phyloP scores from a whole-genome alignment of 2,797 vertebrate genomes.

The Semotilus atromaculatus region DNA sequence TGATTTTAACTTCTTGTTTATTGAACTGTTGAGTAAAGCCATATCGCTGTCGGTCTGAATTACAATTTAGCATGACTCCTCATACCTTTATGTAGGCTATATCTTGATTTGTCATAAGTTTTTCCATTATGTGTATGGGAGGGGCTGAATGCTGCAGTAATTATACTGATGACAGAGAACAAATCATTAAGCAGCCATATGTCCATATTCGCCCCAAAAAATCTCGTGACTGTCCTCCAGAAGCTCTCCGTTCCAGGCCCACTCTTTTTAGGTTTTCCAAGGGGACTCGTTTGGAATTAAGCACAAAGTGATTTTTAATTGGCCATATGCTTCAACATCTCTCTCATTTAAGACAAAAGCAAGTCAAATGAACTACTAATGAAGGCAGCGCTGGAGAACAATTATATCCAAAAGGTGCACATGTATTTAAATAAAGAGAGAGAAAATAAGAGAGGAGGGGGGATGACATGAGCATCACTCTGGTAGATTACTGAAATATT shows the following conservation, averaged over 20 bases:
- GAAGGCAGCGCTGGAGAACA: conserved; percentile 60
- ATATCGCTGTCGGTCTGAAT: no score
- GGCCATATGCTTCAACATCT: conserved; percentile 74
- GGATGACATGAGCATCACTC: background rate
- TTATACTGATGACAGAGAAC: conserved; percentile 64
- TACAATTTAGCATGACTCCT: background rate
- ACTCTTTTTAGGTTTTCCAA: conserved; percentile 67
- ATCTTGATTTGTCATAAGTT: conserved; percentile 48
- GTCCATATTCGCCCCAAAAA: conserved; percentile 53
- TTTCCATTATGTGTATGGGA: conserved; percentile 27
- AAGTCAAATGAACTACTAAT: conserved; percentile 65
- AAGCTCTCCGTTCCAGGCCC: conserved; percentile 60
- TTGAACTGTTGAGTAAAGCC: no score
- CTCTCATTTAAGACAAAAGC: conserved; percentile 60
- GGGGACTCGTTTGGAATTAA: conserved; percentile 69
- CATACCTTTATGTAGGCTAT: background rate
- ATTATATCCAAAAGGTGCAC: conserved; percentile 50
- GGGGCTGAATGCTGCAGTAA: conserved; percentile 61
- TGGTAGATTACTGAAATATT: conserved; percentile 40
- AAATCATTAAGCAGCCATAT: conserved; percentile 74
- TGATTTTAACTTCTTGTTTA: no score
- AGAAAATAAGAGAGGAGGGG: background rate
- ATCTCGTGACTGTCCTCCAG: conserved; percentile 11
- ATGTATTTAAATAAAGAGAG: background rate
- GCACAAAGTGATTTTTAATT: conserved; percentile 79